Conservation (phyloP, 2,888 invertebrate genomes). For the Syrista parreyssii region DNA sequence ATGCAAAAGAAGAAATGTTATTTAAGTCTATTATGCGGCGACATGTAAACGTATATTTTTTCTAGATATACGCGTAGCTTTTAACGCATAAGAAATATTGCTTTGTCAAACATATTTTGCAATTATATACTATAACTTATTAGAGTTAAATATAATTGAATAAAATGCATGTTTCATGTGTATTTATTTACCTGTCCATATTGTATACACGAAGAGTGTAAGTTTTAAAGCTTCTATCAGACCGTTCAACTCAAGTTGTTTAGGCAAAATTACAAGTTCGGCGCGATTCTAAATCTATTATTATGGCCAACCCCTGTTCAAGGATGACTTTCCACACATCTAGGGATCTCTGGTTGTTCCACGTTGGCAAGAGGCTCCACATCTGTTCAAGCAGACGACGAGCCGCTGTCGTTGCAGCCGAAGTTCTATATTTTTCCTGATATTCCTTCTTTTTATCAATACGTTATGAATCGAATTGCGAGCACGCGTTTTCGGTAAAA, state of each 20-base stretch:
- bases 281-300: background rate
- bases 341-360: background rate
- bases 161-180: background rate
- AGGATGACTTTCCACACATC: background rate
- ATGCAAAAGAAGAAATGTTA: background rate
- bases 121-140: background rate
- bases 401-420: background rate
- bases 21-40: background rate
- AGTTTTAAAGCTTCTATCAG: background rate
- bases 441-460: background rate
- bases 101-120: conserved; percentile 1
- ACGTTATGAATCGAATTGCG: background rate
- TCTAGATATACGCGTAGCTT: background rate
- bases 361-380: background rate
- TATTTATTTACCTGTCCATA: background rate
- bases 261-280: background rate
- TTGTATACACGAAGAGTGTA: background rate
- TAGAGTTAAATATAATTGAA: background rate
- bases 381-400: background rate
- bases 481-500: background rate
- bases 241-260: background rate
- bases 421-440: background rate
- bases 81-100: background rate
- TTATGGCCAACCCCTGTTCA: background rate
- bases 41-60: background rate